Percentiles rank a stretch among this genome's conserved stretches.
These are phyloP conservation scores for Plecotus auritus DNA, from an alignment of 2,113 vertebrate genomes.

Conservation along the genomic window DNA sequence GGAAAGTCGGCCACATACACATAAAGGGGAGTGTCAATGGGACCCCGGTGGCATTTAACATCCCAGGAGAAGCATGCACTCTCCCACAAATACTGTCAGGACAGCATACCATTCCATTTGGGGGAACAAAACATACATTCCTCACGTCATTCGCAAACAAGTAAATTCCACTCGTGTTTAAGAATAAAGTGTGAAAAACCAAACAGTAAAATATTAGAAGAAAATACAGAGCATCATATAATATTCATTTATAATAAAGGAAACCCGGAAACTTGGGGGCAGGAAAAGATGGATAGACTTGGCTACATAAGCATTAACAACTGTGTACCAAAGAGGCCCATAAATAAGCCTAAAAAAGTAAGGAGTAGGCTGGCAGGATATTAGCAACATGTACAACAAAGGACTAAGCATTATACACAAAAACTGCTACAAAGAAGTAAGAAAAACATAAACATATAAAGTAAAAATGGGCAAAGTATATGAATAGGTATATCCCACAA, in stretches of 20 bases:
- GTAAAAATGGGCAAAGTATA: background rate
- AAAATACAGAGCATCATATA: too few relatives aligned
- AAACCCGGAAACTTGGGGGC: background rate
- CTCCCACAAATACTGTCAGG: background rate
- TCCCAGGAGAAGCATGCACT: background rate
- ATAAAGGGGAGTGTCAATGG: background rate
- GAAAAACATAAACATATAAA: background rate
- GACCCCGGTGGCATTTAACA: background rate
- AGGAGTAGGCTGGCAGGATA: background rate
- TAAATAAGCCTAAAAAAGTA: too few relatives aligned
- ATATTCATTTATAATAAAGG: background rate
- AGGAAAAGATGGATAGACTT: too few relatives aligned
- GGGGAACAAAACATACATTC: too few relatives aligned
- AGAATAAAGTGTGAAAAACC: background rate
- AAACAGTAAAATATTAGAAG: background rate
- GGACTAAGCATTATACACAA: too few relatives aligned
- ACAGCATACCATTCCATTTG: background rate
- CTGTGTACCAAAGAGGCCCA: background rate
- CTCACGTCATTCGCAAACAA: background rate
- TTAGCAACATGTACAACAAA: background rate
- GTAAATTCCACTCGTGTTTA: background rate
- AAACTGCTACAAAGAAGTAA: background rate
- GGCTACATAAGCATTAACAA: background rate
- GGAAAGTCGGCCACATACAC: rapidly evolving
- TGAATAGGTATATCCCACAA: background rate